These are phyloP conservation scores for Propithecus deckenii DNA, from an alignment of 2,797 vertebrate species.

Conservation along the genomic window DNA sequence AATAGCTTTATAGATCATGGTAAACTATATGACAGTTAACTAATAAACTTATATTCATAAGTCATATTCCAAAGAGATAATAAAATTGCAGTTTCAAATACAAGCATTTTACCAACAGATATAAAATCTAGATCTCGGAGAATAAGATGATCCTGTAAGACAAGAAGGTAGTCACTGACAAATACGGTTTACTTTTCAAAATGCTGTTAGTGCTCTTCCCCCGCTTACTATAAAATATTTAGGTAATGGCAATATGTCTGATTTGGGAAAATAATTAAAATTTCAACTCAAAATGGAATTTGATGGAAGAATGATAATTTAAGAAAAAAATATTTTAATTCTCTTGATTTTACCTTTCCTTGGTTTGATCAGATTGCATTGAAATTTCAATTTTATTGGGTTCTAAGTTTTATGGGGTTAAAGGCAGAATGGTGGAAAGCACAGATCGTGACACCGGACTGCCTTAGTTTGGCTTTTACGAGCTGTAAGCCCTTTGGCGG, in stretches of 20 bases:
- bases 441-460: neutral
- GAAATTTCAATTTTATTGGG: neutral
- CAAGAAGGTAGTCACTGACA: neutral
- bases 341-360: neutral
- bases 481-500: neutral
- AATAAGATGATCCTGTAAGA: neutral
- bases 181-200: slow-evolving; percentile 20
- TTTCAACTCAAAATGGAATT: neutral
- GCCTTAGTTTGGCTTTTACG: neutral
- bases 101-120: neutral
- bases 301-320: neutral
- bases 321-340: slow-evolving; percentile 38
- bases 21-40: neutral
- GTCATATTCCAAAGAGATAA: neutral
- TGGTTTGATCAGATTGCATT: neutral
- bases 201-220: neutral
- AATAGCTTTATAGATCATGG: neutral
- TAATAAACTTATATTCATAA: neutral
- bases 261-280: neutral
- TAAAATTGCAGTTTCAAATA: neutral
- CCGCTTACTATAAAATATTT: neutral
- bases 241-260: neutral
- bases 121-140: neutral
- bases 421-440: neutral
- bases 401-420: neutral